These are phyloP conservation scores for Plecturocebus donacophilus DNA, from an alignment of 2,113 vertebrate genomes.

Conservation along the genomic window DNA sequence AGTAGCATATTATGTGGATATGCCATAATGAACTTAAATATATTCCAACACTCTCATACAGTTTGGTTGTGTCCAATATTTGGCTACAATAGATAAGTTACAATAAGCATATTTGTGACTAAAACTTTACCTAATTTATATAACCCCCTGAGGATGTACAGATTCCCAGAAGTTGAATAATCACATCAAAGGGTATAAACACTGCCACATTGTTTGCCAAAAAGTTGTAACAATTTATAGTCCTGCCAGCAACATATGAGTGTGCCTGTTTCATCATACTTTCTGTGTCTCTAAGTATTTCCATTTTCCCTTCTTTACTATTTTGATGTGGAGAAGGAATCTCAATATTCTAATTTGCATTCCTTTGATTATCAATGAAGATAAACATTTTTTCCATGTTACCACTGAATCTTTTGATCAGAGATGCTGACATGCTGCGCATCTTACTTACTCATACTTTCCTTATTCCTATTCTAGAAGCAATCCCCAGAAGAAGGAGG, in stretches of 20 bases:
- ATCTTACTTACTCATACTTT: slow-evolving; percentile 12
- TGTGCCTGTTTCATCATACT: neutral
- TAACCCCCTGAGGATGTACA: neutral
- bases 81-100: slow-evolving; percentile 38
- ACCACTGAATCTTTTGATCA: neutral
- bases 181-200: slow-evolving; percentile 33
- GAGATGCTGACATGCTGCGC: neutral
- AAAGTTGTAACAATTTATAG: neutral
- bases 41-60: slow-evolving; percentile 2
- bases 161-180: slow-evolving; percentile 42
- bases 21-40: slow-evolving; percentile 34
- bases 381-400: neutral
- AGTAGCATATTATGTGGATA: neutral
- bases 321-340: neutral
- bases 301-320: neutral
- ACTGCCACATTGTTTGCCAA: slow-evolving; percentile 10
- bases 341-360: slow-evolving; percentile 18
- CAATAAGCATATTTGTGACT: neutral
- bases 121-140: slow-evolving; percentile 23
- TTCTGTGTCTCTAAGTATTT: slow-evolving; percentile 1
- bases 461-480: slow-evolving; percentile 16
- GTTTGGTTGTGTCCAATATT: slow-evolving; percentile 26
- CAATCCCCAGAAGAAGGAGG: neutral
- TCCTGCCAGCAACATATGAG: neutral
- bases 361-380: slow-evolving; percentile 33